phyloP scores from a whole-genome alignment of 2,888 invertebrate species.

The Melikaiella ostensackeni region DNA sequence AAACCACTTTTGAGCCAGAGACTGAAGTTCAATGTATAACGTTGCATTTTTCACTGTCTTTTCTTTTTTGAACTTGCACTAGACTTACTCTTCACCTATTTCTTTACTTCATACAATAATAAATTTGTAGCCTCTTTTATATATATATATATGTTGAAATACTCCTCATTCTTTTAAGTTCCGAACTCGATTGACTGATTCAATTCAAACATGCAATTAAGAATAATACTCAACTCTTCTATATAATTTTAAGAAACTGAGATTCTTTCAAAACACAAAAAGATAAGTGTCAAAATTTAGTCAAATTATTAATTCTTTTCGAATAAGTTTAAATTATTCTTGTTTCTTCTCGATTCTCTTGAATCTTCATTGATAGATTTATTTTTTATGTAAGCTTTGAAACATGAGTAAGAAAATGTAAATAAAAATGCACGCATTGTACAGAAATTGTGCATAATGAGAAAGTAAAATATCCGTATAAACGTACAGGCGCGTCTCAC shows the following conservation, averaged over 20 bases:
- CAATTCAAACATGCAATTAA: neutral
- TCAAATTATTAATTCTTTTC: neutral
- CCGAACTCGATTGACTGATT: neutral
- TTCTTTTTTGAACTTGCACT: constrained; percentile 12
- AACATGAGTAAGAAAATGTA: constrained; percentile 8
- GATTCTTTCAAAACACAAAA: neutral
- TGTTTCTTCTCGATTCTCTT: neutral
- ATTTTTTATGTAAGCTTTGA: constrained; percentile 7
- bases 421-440: constrained; percentile 23
- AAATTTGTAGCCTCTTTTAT: neutral
- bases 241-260: constrained; percentile 27
- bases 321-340: neutral
- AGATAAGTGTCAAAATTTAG: neutral
- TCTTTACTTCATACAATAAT: constrained; percentile 2
- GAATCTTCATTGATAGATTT: neutral
- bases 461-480: constrained; percentile 27
- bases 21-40: constrained; percentile 34
- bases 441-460: constrained; percentile 39
- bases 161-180: neutral
- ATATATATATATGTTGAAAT: neutral
- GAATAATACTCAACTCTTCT: neutral
- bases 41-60: constrained; percentile 10
- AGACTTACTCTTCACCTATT: neutral
- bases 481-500: constrained; percentile 43
- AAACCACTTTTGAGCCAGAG: constrained; percentile 22